These are phyloP conservation scores for Nomada ruficornis DNA, from an alignment of 2,888 invertebrate genomes.

Conservation along the genomic window DNA sequence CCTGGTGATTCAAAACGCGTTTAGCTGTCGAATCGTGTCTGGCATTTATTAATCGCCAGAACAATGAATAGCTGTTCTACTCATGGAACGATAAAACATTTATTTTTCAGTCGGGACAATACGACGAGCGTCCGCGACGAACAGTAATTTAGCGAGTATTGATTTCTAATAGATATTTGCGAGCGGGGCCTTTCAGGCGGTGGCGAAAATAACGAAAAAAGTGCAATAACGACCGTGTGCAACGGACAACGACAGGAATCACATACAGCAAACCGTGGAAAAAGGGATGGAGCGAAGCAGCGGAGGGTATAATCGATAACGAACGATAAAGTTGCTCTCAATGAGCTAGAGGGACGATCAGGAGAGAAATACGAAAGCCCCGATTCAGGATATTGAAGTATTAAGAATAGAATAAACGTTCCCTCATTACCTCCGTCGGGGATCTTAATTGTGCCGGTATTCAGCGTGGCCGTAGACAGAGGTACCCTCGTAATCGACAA, in stretches of 20 bases:
- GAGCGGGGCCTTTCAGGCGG: not conserved
- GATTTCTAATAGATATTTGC: constrained; percentile 25
- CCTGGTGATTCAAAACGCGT: too few species aligned
- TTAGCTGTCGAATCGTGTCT: too few species aligned
- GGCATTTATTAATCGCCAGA: too few species aligned
- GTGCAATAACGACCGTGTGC: not conserved
- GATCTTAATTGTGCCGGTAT: constrained; percentile 63
- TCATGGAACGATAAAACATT: not conserved
- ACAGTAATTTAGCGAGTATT: constrained; percentile 8
- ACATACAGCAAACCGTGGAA: not conserved
- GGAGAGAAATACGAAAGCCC: constrained; percentile 24
- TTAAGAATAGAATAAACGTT: constrained; percentile 64
- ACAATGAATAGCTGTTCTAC: not conserved
- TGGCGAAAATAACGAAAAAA: constrained; percentile 6
- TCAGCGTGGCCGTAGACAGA: constrained; percentile 39
- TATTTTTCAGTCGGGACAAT: not conserved
- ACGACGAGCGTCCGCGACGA: not conserved
- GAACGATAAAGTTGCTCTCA: constrained; percentile 28
- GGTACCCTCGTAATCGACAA: constrained; percentile 56
- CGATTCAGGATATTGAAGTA: constrained; percentile 40
- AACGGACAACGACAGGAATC: not conserved
- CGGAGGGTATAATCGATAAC: constrained; percentile 37
- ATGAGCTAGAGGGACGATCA: constrained; percentile 22
- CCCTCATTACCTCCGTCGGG: constrained; percentile 55
- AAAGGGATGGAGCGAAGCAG: not conserved